Evolutionary conservation across 2,888 invertebrate species (phyloP).

Genomic region (Petrolisthes cinctipes): DNA sequence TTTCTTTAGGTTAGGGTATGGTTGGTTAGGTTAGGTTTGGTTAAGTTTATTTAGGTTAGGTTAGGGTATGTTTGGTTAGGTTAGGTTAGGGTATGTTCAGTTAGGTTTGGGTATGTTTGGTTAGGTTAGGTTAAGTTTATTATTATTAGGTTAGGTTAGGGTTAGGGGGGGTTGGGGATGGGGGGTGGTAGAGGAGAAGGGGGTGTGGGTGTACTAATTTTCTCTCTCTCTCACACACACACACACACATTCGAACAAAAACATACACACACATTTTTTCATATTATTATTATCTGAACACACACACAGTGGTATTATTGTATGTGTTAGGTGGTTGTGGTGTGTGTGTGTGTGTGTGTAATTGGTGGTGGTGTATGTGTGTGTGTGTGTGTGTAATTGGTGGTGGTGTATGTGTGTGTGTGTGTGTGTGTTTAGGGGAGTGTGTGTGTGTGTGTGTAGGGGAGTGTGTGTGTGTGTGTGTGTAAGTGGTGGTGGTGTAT

Average conservation of each 20-base stretch:
- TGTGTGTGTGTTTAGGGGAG: background rate
- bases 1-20: background rate
- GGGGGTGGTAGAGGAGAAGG: background rate
- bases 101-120: background rate
- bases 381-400: background rate
- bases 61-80: background rate
- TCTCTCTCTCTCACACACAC: no score
- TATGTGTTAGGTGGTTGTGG: no score
- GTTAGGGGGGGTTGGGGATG: no score
- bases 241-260: background rate
- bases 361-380: background rate
- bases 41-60: background rate
- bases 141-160: background rate
- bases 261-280: background rate
- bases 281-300: no score
- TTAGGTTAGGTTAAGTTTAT: background rate
- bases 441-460: conserved; percentile 1
- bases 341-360: no score
- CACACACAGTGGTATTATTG: no score
- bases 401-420: conserved; percentile 9
- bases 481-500: background rate
- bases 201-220: background rate
- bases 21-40: background rate
- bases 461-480: background rate
- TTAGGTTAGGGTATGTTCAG: background rate